Evolutionary conservation across 2,113 vertebrate species (phyloP).

Genomic region (Eubucco bourcierii): DNA sequence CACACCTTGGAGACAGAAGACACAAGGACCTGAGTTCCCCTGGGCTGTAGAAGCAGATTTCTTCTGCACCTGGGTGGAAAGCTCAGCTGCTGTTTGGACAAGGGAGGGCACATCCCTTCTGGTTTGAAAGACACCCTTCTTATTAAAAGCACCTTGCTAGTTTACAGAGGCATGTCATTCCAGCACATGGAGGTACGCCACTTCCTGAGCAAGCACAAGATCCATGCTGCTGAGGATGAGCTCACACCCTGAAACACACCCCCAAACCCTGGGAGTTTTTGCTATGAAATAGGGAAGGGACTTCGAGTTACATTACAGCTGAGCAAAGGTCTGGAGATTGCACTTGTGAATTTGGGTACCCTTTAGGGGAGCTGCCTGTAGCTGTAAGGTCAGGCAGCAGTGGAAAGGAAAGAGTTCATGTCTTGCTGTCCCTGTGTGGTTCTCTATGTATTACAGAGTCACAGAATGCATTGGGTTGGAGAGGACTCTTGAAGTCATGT

Average conservation of each 20-base stretch:
- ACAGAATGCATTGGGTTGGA: too few relatives aligned
- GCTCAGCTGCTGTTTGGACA: not conserved
- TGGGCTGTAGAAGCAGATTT: accelerated
- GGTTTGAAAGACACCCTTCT: not conserved
- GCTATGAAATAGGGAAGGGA: not conserved
- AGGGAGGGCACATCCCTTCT: not conserved
- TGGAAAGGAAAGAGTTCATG: too few relatives aligned
- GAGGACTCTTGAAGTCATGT: not conserved
- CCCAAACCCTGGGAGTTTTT: not conserved
- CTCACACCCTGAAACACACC: not conserved
- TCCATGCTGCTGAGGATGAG: not conserved
- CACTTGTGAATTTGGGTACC: not conserved
- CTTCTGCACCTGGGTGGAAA: not conserved
- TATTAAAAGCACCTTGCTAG: not conserved
- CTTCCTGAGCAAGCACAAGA: not conserved
- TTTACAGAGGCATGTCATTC: not conserved
- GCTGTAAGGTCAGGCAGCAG: too few relatives aligned
- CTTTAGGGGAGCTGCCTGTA: too few relatives aligned
- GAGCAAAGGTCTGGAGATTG: not conserved
- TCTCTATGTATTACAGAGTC: too few relatives aligned
- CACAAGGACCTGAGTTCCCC: not conserved
- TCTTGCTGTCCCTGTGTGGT: too few relatives aligned
- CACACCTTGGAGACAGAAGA: not conserved
- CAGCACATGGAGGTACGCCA: not conserved
- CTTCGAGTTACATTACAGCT: not conserved